A percentile compares a stretch with the other conserved stretches of the same genome.
Evolutionary conservation across 1,140 invertebrate species (phyloP).

Genomic region (Cryptotermes secundus): DNA sequence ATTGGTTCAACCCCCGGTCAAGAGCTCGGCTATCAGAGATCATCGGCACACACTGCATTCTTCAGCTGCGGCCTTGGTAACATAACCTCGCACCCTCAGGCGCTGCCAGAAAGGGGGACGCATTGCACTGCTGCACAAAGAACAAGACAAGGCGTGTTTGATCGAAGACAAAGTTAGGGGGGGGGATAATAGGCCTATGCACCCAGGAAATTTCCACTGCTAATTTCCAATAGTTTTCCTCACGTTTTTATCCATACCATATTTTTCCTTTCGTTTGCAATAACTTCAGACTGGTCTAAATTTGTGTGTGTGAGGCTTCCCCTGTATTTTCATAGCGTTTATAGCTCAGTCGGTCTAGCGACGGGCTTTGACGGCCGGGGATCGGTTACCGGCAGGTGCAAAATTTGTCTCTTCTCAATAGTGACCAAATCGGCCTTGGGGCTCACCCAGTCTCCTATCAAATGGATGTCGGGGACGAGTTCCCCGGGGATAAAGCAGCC

Average conservation of each 20-base stretch:
- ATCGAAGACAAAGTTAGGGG: background rate
- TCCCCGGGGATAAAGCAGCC: too few relatives aligned
- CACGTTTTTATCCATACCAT: background rate
- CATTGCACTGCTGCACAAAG: background rate
- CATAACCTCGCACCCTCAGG: background rate
- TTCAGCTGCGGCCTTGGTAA: background rate
- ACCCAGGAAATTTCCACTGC: background rate
- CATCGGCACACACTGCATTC: background rate
- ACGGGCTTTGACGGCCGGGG: too few relatives aligned
- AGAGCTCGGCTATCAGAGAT: background rate
- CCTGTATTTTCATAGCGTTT: too few relatives aligned
- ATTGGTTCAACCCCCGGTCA: slow-evolving; percentile 7
- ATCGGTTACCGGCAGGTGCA: too few relatives aligned
- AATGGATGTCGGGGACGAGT: too few relatives aligned
- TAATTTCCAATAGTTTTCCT: background rate
- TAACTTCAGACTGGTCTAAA: too few relatives aligned
- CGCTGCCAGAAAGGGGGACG: background rate
- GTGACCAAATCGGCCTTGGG: too few relatives aligned
- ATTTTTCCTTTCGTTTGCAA: background rate
- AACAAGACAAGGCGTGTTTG: background rate
- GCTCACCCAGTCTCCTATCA: too few relatives aligned
- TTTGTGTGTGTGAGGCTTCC: too few relatives aligned
- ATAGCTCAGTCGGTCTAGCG: too few relatives aligned
- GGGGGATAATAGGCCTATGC: background rate
- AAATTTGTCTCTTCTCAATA: too few relatives aligned